phyloP scores from a whole-genome alignment of 2,888 invertebrate genomes.

The Nemotelus nigrinus region DNA sequence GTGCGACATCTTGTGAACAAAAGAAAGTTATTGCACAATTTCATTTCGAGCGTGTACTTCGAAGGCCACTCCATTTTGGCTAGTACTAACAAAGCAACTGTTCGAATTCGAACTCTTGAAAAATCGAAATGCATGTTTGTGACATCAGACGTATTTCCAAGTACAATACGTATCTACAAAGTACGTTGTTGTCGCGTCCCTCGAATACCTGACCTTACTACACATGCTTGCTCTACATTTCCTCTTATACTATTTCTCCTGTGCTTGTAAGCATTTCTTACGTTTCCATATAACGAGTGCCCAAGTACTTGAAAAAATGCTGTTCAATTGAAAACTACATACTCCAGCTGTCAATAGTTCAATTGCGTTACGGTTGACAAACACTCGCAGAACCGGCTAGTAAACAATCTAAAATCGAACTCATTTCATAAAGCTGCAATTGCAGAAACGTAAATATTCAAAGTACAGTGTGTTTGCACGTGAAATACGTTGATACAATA shows the following conservation, averaged over 20 bases:
- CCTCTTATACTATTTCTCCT: background rate
- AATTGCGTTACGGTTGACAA: slow-evolving; percentile 43
- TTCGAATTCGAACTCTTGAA: slow-evolving; percentile 26
- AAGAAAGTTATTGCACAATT: slow-evolving; percentile 38
- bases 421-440: slow-evolving; percentile 18
- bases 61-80: slow-evolving; percentile 5
- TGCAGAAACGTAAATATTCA: background rate
- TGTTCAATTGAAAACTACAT: slow-evolving; percentile 34
- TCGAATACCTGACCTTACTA: slow-evolving; percentile 32
- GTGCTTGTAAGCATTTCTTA: background rate
- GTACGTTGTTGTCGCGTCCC: too few species aligned
- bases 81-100: slow-evolving; percentile 15
- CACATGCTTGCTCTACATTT: slow-evolving; percentile 33
- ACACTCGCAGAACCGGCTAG: slow-evolving; percentile 28
- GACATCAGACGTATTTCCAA: background rate
- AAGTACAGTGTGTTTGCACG: slow-evolving; percentile 11
- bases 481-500: background rate
- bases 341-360: slow-evolving; percentile 38
- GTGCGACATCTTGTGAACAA: slow-evolving; percentile 18
- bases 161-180: too few species aligned
- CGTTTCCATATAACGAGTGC: slow-evolving; percentile 10
- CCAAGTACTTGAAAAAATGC: slow-evolving; percentile 21
- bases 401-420: slow-evolving; percentile 16
- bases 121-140: slow-evolving; percentile 23
- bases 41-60: background rate